Evolutionary conservation across 2,797 vertebrate genomes (phyloP).

Genomic region (Notolepis coatsorum): DNA sequence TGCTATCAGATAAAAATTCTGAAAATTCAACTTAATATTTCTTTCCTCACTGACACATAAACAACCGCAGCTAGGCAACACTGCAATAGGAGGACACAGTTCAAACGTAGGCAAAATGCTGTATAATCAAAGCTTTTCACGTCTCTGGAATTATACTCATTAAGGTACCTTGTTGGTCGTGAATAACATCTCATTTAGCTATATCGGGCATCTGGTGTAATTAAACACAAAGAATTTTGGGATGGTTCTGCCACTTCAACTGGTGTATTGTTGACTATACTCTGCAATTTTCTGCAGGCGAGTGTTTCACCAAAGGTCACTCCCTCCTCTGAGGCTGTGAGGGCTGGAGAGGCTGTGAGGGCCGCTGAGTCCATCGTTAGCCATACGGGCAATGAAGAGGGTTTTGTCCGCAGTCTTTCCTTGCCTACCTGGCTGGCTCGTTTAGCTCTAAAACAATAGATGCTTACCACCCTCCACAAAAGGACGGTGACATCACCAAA

Average conservation of each 20-base stretch:
- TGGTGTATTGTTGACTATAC: slow-evolving; percentile 27
- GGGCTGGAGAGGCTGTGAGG: not conserved
- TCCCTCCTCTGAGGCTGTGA: slow-evolving; percentile 8
- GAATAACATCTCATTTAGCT: slow-evolving; percentile 42
- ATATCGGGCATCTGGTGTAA: slow-evolving; percentile 37
- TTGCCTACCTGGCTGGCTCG: not conserved
- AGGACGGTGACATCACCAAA: slow-evolving; percentile 5
- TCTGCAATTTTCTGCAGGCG: slow-evolving; percentile 16
- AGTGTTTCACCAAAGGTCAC: slow-evolving; percentile 14
- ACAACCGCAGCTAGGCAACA: not conserved
- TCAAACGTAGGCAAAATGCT: slow-evolving; percentile 20
- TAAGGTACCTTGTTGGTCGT: slow-evolving; percentile 24
- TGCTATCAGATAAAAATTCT: slow-evolving; percentile 16
- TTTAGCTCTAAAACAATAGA: slow-evolving; percentile 11
- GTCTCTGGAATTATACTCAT: slow-evolving; percentile 46
- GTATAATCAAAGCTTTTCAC: slow-evolving; percentile 33
- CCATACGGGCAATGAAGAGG: not conserved
- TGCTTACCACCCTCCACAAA: not conserved
- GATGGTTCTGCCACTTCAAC: slow-evolving; percentile 19
- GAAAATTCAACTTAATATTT: not conserved
- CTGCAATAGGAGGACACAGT: slow-evolving; percentile 18
- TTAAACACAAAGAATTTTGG: slow-evolving; percentile 31
- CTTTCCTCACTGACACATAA: not conserved
- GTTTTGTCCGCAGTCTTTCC: slow-evolving; percentile 3
- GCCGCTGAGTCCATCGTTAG: slow-evolving; percentile 15